phyloP scores from a whole-genome alignment of 2,797 vertebrate genomes.

The Carcharodon carcharias region DNA sequence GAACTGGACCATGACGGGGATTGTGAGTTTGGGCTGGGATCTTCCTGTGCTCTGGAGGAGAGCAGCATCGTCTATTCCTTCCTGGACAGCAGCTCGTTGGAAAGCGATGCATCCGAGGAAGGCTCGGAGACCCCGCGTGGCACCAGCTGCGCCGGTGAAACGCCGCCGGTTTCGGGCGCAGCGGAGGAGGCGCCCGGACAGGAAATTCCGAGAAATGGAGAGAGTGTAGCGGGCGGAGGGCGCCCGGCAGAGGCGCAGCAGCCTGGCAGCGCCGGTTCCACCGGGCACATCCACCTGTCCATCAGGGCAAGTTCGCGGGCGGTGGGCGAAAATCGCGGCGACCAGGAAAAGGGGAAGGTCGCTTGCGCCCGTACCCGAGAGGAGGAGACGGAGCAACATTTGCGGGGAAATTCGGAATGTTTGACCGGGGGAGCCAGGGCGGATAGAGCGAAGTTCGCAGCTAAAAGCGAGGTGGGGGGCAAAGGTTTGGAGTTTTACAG shows the following conservation, averaged over 20 bases:
- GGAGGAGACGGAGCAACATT: no score
- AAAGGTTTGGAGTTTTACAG: conserved; percentile 79
- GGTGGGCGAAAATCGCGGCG: conserved; percentile 67
- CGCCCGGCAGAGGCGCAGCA: conserved; percentile 44
- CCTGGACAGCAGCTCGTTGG: conserved; percentile 88
- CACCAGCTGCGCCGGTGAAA: conserved; percentile 43
- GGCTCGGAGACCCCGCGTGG: conserved; percentile 53
- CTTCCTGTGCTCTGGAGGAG: conserved; percentile 80
- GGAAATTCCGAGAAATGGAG: conserved; percentile 6
- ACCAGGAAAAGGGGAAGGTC: conserved; percentile 54
- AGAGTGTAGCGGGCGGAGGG: conserved; percentile 51
- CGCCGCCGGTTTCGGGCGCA: conserved; percentile 41
- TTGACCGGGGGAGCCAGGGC: neutral
- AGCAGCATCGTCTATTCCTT: conserved; percentile 89
- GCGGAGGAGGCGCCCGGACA: conserved; percentile 48
- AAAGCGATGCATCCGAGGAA: conserved; percentile 71
- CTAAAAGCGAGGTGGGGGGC: conserved; percentile 74
- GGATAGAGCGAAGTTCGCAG: neutral
- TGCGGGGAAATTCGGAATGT: neutral
- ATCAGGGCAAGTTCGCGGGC: conserved; percentile 76
- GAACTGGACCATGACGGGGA: conserved; percentile 87
- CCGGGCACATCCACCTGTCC: conserved; percentile 75
- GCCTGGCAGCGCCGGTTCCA: conserved; percentile 49
- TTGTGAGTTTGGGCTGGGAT: conserved; percentile 75
- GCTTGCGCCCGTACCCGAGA: neutral